These are phyloP conservation scores for Cephus spinipes DNA, from an alignment of 2,888 invertebrate species.

Conservation along the genomic window DNA sequence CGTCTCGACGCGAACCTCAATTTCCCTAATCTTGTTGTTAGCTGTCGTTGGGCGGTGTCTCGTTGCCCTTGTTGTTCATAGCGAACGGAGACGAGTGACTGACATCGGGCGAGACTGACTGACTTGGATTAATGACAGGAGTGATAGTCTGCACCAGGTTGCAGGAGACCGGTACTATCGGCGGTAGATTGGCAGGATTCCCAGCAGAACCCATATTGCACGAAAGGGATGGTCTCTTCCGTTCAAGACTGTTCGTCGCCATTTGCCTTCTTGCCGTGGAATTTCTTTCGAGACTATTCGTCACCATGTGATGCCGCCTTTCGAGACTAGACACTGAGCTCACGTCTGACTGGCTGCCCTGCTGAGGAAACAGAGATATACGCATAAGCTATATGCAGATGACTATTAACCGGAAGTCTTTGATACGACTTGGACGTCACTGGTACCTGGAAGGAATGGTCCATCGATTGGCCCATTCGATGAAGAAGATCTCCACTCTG, in stretches of 20 bases:
- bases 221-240: constrained; percentile 57
- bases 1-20: neutral
- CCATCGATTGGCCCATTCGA: constrained; percentile 60
- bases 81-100: constrained; percentile 44
- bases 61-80: constrained; percentile 50
- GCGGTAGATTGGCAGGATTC: constrained; percentile 59
- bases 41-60: constrained; percentile 58
- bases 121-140: constrained; percentile 58
- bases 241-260: constrained; percentile 61
- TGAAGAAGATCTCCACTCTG: constrained; percentile 63
- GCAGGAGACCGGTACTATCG: constrained; percentile 60
- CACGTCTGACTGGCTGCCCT: constrained; percentile 55
- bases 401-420: neutral
- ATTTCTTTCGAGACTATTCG: constrained; percentile 63
- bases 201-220: constrained; percentile 44
- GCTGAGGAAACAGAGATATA: neutral
- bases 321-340: constrained; percentile 55
- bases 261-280: constrained; percentile 59
- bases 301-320: constrained; percentile 60
- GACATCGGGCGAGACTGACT: constrained; percentile 49
- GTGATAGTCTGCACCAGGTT: constrained; percentile 59
- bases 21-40: constrained; percentile 49
- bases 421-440: neutral
- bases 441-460: constrained; percentile 56
- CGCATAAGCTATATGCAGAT: neutral